These are phyloP conservation scores for Dasyornis broadbenti DNA, from an alignment of 2,113 vertebrate genomes.

Conservation along the genomic window DNA sequence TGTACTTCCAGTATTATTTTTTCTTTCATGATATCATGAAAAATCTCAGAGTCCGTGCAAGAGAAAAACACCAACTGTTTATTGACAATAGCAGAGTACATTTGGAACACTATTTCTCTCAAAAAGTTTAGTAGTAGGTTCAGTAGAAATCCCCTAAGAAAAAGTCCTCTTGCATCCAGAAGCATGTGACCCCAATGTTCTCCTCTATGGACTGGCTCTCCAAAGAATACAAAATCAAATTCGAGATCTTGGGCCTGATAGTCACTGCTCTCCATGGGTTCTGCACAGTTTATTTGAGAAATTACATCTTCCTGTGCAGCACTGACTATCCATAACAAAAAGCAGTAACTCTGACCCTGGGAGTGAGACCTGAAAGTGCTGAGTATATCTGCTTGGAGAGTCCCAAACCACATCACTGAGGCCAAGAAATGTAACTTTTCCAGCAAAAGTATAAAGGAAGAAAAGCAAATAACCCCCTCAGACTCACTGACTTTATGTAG, in stretches of 20 bases:
- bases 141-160: background rate
- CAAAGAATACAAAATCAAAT: constrained; percentile 24
- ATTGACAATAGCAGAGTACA: background rate
- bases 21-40: background rate
- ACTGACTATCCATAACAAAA: background rate
- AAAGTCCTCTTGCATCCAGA: background rate
- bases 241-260: background rate
- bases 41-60: background rate
- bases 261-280: background rate
- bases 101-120: background rate
- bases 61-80: background rate
- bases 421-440: background rate
- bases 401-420: background rate
- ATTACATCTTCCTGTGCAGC: background rate
- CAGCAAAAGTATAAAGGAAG: background rate
- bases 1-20: background rate
- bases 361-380: background rate
- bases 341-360: background rate
- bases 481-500: background rate
- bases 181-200: background rate
- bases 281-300: background rate
- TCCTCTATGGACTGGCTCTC: background rate
- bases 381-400: background rate
- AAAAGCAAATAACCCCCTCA: rapidly evolving
- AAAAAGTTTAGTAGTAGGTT: background rate